A percentile compares a stretch with the other conserved stretches of the same genome.
Evolutionary conservation across 2,113 vertebrate species (phyloP).

Genomic region (Psammodynastes pulverulentus): DNA sequence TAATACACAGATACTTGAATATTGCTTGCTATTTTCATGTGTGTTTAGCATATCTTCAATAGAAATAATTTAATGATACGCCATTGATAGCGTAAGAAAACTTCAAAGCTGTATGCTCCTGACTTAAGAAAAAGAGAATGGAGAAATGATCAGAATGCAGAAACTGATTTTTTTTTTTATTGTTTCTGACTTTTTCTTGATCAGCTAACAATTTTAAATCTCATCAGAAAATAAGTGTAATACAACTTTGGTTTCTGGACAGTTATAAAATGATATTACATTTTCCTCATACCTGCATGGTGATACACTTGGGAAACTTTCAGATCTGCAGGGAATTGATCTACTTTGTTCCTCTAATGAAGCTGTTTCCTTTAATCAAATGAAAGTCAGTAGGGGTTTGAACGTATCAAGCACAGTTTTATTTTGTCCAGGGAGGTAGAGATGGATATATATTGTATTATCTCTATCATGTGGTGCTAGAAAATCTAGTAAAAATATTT

Average conservation of each 20-base stretch:
- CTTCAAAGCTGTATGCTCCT: slow-evolving; percentile 17
- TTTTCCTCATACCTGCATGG: slow-evolving; percentile 23
- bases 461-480: slow-evolving; percentile 67
- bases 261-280: slow-evolving; percentile 3
- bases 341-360: slow-evolving; percentile 53
- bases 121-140: neutral
- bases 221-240: slow-evolving; percentile 13
- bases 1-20: neutral
- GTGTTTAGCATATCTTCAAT: slow-evolving; percentile 5
- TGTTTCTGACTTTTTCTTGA: slow-evolving; percentile 34
- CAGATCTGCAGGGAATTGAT: slow-evolving; percentile 49
- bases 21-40: neutral
- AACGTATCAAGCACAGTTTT: slow-evolving; percentile 46
- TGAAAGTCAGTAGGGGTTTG: slow-evolving; percentile 42
- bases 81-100: slow-evolving; percentile 6
- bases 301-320: slow-evolving; percentile 30
- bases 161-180: neutral
- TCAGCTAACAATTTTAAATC: slow-evolving; percentile 13
- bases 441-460: slow-evolving; percentile 72
- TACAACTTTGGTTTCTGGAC: neutral
- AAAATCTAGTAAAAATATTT: slow-evolving; percentile 67
- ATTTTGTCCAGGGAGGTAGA: slow-evolving; percentile 59
- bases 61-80: neutral
- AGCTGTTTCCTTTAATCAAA: slow-evolving; percentile 64
- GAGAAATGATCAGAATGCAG: neutral